Evolutionary conservation across 2,113 vertebrate genomes (phyloP), one percentile per base, ranked within the genome.

Genomic region (Camelus dromedarius): DNA sequence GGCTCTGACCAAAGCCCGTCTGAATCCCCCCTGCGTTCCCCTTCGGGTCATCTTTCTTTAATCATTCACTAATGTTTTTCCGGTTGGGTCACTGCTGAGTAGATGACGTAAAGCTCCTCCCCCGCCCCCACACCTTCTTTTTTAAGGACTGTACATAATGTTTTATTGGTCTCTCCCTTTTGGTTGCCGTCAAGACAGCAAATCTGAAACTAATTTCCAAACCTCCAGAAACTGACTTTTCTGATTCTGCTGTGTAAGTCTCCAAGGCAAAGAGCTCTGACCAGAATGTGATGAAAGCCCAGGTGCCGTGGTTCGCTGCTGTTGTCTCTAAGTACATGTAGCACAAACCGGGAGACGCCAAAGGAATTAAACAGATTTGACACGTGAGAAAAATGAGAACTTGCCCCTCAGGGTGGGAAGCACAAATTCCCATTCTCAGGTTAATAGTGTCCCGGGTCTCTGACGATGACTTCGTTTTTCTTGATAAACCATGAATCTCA

Each of bases 81-180:
- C 89, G 96, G 96, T 97, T 96, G 92, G 97, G 95, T 97, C 97
- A 98, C 87, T 97, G 97, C 96, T 97, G 82, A 97, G 92, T 85
- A 90, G 93, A 42, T 97, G 97, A 97, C 5, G 83, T 97, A 89
- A 96, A 95, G 96, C 81, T 56, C 54, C 56, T 24, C 14, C 15
- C 58, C 32, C 9, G 16, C 14, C 8, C 30, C 10, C 10, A 18
- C 18, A 11, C 16, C 19, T 4, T 13, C 10, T 30, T 62, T 89
- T 75, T 52, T 42, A 42, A 85, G 48, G 79, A 50, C 66, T 77
- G 80, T 76, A 88, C 54, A 84, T 95, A 77, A 97, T 84, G 60
- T 93, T 96, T 96, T 96, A 96, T 93, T 98, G 95, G 95, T 95
- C 93, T 91, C 52, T 95, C 87, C 69, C 95, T 94, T 97, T 83